Evolutionary conservation across 2,888 invertebrate species (phyloP), one percentile per base, ranked within the genome.

Genomic region (Trissonchulus latispiculum): DNA sequence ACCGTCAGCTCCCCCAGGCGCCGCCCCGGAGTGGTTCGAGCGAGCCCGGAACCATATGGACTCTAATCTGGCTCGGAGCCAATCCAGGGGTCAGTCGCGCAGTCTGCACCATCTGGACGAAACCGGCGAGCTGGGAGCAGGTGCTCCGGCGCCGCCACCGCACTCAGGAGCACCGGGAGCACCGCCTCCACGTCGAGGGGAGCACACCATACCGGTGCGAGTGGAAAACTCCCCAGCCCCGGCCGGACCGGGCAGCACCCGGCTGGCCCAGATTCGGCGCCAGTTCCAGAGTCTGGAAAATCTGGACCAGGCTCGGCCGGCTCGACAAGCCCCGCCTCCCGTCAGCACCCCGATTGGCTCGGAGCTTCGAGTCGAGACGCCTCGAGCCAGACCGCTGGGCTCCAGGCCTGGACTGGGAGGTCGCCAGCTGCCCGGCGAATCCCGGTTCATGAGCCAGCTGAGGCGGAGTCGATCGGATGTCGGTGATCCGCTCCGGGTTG

Each of bases 391-490:
- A 48, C 48, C 48, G 8, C 48, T 48, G 48, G 23, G 48, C 23
- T 48, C 48, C 8, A 8, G 48, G 48, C 48, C 48, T 8, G 66
- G 15, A n/a, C 8, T 28, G 31, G 66, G 66, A 32, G 23, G 8
- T 48, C 66, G 35, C 8, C 66, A 64, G 28, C n/a, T 64, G 31
- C 31, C 66, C 28, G 66, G 31, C 8, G 66, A 64, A n/a, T 32
- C 66, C 8, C 8, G n/a, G 35, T 33, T 32, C 28, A 64, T 64
- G 66, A 32, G 32, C 66, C 66, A 64, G 36, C n/a, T 68, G n/a
- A 33, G 69, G n/a, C 28, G 69, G 3, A 68, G 69, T 68, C 69
- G 69, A 33, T 23, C 69, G 8, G 66, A 64, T n/a, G 66, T 64
- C 8, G 66, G 66, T 15, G 36, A 68, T 28, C 69, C 36, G 28